These are phyloP conservation scores for Meliscaeva auricollis DNA, from an alignment of 2,888 invertebrate genomes.

Conservation along the genomic window DNA sequence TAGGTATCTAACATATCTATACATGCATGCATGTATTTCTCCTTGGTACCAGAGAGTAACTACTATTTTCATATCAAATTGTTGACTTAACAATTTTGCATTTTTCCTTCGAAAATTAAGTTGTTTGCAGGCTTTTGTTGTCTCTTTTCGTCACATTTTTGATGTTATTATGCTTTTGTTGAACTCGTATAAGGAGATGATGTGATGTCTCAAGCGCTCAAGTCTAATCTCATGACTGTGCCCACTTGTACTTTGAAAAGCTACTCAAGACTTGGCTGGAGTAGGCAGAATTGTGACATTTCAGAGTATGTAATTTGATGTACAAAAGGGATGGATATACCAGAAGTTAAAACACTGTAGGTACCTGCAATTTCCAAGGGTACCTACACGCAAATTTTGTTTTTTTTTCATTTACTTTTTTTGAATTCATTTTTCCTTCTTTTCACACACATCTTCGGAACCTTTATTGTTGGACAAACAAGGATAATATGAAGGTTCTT, in stretches of 20 bases:
- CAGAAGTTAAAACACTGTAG: background rate
- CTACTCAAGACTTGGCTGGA: slow-evolving; percentile 29
- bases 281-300: slow-evolving; percentile 29
- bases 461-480: too few relatives aligned
- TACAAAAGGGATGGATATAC: background rate
- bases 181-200: slow-evolving; percentile 45
- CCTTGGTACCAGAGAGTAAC: background rate
- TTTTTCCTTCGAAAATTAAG: slow-evolving; percentile 72
- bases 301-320: slow-evolving; percentile 6
- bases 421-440: too few relatives aligned
- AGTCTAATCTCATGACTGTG: slow-evolving; percentile 29
- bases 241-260: slow-evolving; percentile 55
- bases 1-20: background rate
- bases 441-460: too few relatives aligned
- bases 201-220: slow-evolving; percentile 46
- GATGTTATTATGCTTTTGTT: slow-evolving; percentile 41
- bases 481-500: too few relatives aligned
- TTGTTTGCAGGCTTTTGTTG: slow-evolving; percentile 70
- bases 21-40: background rate
- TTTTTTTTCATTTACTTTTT: too few relatives aligned
- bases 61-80: slow-evolving; percentile 57
- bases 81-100: slow-evolving; percentile 72
- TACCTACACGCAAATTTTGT: too few relatives aligned
- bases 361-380: background rate
- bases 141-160: slow-evolving; percentile 39